phyloP scores from a whole-genome alignment of 2,113 vertebrate species.

The Oplegnathus fasciatus region DNA sequence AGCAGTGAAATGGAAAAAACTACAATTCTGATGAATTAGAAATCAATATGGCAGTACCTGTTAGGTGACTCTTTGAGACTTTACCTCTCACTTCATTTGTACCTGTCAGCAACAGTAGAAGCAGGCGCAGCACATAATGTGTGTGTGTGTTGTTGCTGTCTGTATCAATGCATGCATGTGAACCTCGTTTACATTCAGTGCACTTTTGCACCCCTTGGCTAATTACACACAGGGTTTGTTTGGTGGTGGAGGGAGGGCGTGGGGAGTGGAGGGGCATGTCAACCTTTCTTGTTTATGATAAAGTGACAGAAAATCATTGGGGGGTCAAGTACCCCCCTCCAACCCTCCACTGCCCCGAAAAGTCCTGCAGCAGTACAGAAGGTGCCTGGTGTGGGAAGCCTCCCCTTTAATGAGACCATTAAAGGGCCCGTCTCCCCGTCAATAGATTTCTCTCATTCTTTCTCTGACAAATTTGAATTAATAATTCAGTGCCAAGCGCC shows the following conservation, averaged over 20 bases:
- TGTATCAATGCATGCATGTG: slow-evolving; percentile 55
- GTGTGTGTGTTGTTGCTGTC: slow-evolving; percentile 43
- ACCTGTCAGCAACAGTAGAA: slow-evolving; percentile 56
- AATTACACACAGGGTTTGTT: slow-evolving; percentile 79
- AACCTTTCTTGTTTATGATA: slow-evolving; percentile 85
- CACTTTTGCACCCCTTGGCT: slow-evolving; percentile 80
- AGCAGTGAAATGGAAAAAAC: slow-evolving; percentile 2
- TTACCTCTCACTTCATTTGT: slow-evolving; percentile 41
- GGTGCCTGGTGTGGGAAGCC: slow-evolving; percentile 79
- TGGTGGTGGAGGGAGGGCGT: slow-evolving; percentile 53
- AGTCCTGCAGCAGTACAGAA: slow-evolving; percentile 81
- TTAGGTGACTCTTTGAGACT: slow-evolving; percentile 34
- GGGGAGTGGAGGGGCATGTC: slow-evolving; percentile 65
- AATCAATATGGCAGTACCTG: slow-evolving; percentile 50
- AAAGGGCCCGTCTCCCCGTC: slow-evolving; percentile 84
- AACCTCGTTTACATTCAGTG: slow-evolving; percentile 79
- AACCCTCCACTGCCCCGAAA: slow-evolving; percentile 66
- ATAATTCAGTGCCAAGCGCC: slow-evolving; percentile 87
- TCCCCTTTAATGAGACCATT: slow-evolving; percentile 87
- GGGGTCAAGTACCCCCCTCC: slow-evolving; percentile 82
- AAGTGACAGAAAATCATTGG: slow-evolving; percentile 87
- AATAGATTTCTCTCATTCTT: slow-evolving; percentile 87
- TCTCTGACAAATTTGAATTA: slow-evolving; percentile 90
- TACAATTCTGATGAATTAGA: slow-evolving; percentile 28
- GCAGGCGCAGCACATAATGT: slow-evolving; percentile 3